Percentiles rank a stretch among this genome's conserved stretches.
These are phyloP conservation scores for Cremastobaeus sp. DNA, from an alignment of 2,888 invertebrate genomes.

Conservation along the genomic window DNA sequence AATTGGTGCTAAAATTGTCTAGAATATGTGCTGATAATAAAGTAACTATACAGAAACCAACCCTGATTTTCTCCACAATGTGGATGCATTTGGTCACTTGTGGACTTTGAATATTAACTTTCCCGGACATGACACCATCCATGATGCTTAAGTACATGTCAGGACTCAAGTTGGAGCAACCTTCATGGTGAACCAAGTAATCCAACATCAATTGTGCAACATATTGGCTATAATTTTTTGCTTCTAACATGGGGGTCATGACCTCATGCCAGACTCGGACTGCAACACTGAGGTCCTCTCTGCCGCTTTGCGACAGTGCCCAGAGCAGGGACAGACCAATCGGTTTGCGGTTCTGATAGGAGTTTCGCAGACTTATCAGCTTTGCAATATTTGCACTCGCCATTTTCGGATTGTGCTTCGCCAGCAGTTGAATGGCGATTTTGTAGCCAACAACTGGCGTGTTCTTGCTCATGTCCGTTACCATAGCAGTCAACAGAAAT, in stretches of 20 bases:
- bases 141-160: constrained; percentile 83
- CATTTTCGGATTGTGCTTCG: constrained; percentile 83
- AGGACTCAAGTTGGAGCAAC: constrained; percentile 77
- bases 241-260: constrained; percentile 85
- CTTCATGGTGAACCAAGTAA: constrained; percentile 79
- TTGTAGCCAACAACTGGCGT: constrained; percentile 84
- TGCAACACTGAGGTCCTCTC: constrained; percentile 83
- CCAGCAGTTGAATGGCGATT: constrained; percentile 85
- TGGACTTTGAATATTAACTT: constrained; percentile 80
- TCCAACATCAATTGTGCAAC: constrained; percentile 82
- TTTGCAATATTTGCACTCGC: constrained; percentile 82
- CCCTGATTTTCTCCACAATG: constrained; percentile 81
- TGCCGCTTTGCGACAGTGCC: constrained; percentile 87
- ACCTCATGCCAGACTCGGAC: constrained; percentile 87
- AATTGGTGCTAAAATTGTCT: neutral
- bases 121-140: constrained; percentile 81
- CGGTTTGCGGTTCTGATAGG: constrained; percentile 87
- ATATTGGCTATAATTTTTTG: constrained; percentile 85
- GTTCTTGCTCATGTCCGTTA: constrained; percentile 86
- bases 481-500: constrained; percentile 84
- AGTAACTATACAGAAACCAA: constrained; percentile 67
- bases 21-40: neutral
- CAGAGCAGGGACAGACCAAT: constrained; percentile 87
- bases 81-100: constrained; percentile 81
- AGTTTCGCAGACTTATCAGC: constrained; percentile 83